Percentiles rank a stretch among this genome's conserved stretches.
phyloP scores from a whole-genome alignment of 2,113 vertebrate genomes.

The Choloepus hoffmanni region DNA sequence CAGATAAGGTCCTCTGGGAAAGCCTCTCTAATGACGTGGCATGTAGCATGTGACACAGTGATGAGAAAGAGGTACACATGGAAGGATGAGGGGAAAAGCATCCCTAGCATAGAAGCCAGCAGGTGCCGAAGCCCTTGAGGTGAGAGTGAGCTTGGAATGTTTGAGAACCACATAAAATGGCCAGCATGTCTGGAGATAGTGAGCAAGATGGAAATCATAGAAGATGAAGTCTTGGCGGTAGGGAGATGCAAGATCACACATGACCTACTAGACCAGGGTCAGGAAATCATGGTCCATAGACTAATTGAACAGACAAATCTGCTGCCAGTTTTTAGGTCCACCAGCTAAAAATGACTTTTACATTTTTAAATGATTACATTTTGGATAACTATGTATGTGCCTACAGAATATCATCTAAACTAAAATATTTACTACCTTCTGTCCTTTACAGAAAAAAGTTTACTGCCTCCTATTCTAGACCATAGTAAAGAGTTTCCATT shows the following conservation, averaged over 20 bases:
- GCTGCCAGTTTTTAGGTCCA: background rate
- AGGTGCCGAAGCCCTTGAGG: background rate
- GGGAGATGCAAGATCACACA: too few relatives aligned
- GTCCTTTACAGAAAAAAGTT: background rate
- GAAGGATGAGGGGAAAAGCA: background rate
- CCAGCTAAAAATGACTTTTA: background rate
- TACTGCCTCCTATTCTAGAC: background rate
- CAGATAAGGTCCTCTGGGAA: background rate
- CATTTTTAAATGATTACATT: background rate
- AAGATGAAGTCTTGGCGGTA: background rate
- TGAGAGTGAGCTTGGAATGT: background rate
- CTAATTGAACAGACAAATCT: background rate
- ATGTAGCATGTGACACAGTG: background rate
- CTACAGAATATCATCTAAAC: background rate
- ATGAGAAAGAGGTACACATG: background rate
- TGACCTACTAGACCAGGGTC: background rate
- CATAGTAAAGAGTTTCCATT: background rate
- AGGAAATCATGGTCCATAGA: background rate
- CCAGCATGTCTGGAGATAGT: background rate
- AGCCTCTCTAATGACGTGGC: background rate
- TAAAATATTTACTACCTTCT: background rate
- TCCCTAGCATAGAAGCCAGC: background rate
- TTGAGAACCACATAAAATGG: background rate
- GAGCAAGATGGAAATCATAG: background rate
- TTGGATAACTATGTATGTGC: background rate